Evolutionary conservation across 2,888 invertebrate genomes (phyloP), one percentile per base, ranked within the genome.

Genomic region (Acanthosoma haemorrhoidale): DNA sequence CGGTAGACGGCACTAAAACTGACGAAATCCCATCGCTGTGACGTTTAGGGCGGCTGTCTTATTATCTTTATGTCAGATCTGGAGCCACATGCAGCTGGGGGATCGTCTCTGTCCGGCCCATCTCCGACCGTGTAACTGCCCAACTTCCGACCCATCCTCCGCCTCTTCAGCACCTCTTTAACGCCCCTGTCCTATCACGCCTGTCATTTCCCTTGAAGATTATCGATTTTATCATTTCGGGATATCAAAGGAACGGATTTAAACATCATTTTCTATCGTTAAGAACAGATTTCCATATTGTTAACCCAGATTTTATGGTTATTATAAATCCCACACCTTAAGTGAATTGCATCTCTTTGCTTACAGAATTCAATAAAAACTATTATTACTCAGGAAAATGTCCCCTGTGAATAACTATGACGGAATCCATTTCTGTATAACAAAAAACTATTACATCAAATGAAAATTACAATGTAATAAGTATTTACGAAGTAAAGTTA

Each of bases 61-160:
- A n/a, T n/a, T 51, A 51, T 51, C 51, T 51, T 51, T 51, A 51
- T 51, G 51, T 29, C 51, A 51, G n/a, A 51, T 51, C 51, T 51
- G 51, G 51, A n/a, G n/a, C n/a, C 51, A 51, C 51, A 21, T 51
- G 25, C 51, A n/a, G n/a, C n/a, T n/a, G n/a, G n/a, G n/a, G n/a
- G n/a, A n/a, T n/a, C n/a, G n/a, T n/a, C n/a, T n/a, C n/a, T n/a
- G n/a, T n/a, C n/a, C n/a, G 25, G 29, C n/a, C 51, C n/a, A n/a
- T 51, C 51, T n/a, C n/a, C 4, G n/a, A n/a, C n/a, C n/a, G n/a
- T n/a, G n/a, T n/a, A n/a, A 51, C 51, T 25, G 29, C n/a, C 21
- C 25, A 25, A 51, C 29, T 51, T 51, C n/a, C 13, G 51, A 51
- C 51, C 29, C n/a, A 51, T 51, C 51, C 51, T n/a, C 43, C 18